A percentile compares a stretch with the other conserved stretches of the same genome.
phyloP scores from a whole-genome alignment of 2,113 vertebrate species.

The Aptenodytes patagonicus region DNA sequence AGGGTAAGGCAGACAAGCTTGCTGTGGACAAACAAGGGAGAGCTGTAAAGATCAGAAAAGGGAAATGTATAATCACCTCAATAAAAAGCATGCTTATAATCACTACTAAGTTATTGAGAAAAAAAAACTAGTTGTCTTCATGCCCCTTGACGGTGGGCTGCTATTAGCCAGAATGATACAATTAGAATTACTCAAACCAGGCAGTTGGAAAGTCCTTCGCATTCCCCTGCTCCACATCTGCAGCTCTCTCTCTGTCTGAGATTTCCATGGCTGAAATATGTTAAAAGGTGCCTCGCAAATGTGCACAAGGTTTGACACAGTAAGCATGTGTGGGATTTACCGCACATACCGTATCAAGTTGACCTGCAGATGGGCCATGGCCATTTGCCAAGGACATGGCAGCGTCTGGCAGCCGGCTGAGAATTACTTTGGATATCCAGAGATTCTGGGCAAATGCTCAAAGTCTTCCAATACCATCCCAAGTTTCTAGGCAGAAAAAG shows the following conservation, averaged over 20 bases:
- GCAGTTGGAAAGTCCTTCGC: not conserved
- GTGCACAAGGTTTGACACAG: not conserved
- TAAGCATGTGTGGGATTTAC: not conserved
- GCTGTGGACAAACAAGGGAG: not conserved
- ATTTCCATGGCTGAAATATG: not conserved
- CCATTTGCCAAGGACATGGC: not conserved
- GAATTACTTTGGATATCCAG: not conserved
- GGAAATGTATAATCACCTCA: not conserved
- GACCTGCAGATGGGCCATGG: not conserved
- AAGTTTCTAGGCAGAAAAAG: not conserved
- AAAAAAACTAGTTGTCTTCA: not conserved
- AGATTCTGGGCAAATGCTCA: not conserved
- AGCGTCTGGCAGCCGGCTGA: not conserved
- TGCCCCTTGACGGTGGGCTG: rapidly evolving
- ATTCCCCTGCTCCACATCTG: not conserved
- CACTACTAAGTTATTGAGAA: not conserved
- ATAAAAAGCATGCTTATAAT: not conserved
- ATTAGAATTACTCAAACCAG: not conserved
- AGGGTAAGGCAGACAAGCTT: not conserved
- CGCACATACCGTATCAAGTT: not conserved
- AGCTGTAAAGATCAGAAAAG: not conserved
- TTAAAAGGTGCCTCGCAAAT: not conserved
- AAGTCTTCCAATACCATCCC: not conserved
- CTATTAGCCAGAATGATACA: not conserved
- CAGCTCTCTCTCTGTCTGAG: not conserved